Conservation (phyloP, 1,140 invertebrate species). For the Apis cerana region DNA sequence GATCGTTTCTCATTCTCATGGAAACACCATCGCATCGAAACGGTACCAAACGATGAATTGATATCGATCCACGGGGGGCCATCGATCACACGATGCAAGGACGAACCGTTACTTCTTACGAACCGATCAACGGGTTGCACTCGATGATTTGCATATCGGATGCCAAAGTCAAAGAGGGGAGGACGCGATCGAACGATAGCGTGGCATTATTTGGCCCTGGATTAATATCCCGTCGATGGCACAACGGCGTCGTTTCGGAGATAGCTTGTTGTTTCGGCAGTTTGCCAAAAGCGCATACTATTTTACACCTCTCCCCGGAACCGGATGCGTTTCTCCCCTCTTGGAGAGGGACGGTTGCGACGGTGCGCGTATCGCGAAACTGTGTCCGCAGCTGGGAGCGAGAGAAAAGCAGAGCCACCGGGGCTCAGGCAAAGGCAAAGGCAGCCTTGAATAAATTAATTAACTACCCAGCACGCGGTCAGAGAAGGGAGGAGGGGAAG, state of each 20-base stretch:
- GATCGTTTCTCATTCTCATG: slow-evolving; percentile 5
- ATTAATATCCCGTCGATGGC: slow-evolving; percentile 75
- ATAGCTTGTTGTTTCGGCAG: slow-evolving; percentile 73
- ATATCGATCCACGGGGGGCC: not conserved
- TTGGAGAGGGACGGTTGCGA: slow-evolving; percentile 34
- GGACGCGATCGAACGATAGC: slow-evolving; percentile 28
- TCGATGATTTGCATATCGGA: not conserved
- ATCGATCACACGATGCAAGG: not conserved
- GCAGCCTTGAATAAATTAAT: slow-evolving; percentile 42
- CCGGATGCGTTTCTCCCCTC: slow-evolving; percentile 63
- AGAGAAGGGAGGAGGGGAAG: not conserved
- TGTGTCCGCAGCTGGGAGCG: not conserved
- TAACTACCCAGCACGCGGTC: not conserved
- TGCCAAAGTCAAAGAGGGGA: not conserved
- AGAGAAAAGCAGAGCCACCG: slow-evolving; percentile 19
- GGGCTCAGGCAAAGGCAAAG: not conserved
- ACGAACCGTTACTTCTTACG: not conserved
- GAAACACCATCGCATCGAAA: not conserved
- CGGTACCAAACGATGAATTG: not conserved
- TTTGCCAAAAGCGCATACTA: slow-evolving; percentile 72
- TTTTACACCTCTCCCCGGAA: slow-evolving; percentile 65
- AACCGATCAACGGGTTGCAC: not conserved
- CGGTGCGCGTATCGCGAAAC: slow-evolving; percentile 60
- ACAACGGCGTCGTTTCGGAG: slow-evolving; percentile 61
- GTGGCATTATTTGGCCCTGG: slow-evolving; percentile 55